Evolutionary conservation across 2,888 invertebrate genomes (phyloP).

Genomic region (Protodeltote pygarga): DNA sequence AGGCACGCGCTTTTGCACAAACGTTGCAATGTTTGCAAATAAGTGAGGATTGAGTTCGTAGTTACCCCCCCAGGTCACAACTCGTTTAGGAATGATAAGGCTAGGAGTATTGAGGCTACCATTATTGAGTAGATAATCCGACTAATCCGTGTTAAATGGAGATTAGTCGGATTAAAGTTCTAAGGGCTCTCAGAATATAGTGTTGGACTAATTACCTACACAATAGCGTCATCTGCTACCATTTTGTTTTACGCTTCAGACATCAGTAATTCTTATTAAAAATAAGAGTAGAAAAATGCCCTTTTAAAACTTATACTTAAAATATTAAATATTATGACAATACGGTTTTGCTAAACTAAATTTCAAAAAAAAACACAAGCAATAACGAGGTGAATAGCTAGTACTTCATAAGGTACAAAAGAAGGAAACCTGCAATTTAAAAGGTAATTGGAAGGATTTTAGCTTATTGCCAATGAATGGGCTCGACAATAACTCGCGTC

Average conservation of each 20-base stretch:
- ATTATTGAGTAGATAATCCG: slow-evolving; percentile 1
- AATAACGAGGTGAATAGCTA: not conserved
- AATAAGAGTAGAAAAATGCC: no score
- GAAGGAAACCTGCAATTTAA: slow-evolving; percentile 37
- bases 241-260: not conserved
- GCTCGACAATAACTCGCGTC: slow-evolving; percentile 23
- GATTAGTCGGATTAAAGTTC: slow-evolving; percentile 25
- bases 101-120: no score
- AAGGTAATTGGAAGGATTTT: slow-evolving; percentile 37
- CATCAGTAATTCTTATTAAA: no score
- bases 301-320: no score
- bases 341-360: not conserved
- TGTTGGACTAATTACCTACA: not conserved
- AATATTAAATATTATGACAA: no score
- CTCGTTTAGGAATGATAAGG: no score
- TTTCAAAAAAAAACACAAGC: not conserved
- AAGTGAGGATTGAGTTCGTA: no score
- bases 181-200: slow-evolving; percentile 7
- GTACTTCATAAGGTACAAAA: slow-evolving; percentile 22
- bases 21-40: no score
- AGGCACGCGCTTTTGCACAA: no score
- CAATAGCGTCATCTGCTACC: not conserved
- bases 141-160: slow-evolving; percentile 21
- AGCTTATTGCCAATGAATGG: slow-evolving; percentile 41
- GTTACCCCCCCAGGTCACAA: no score